Evolutionary conservation across 2,113 vertebrate species (phyloP).

Genomic region (Hystrix brachyura): DNA sequence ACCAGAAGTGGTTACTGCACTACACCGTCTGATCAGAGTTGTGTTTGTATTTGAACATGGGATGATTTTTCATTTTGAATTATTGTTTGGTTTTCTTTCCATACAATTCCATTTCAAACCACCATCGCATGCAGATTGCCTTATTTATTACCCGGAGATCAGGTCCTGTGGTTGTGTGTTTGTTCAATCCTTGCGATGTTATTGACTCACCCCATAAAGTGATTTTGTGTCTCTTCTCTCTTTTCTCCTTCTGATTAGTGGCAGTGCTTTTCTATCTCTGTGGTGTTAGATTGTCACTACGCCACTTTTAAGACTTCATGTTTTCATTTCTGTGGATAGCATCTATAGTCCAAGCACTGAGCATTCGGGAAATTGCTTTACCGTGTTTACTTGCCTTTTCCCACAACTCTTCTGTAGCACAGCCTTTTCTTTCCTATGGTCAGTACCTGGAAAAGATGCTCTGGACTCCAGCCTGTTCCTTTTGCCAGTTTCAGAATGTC

Average conservation of each 20-base stretch:
- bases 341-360: background rate
- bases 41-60: slow-evolving; percentile 20
- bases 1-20: background rate
- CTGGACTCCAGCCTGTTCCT: background rate
- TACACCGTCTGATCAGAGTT: background rate
- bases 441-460: background rate
- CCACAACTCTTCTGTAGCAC: background rate
- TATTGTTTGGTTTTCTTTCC: slow-evolving; percentile 56
- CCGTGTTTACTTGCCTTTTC: background rate
- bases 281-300: background rate
- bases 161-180: background rate
- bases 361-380: background rate
- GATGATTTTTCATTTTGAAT: slow-evolving; percentile 59
- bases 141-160: slow-evolving; percentile 49
- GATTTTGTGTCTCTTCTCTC: background rate
- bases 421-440: background rate
- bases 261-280: background rate
- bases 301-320: background rate
- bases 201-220: background rate
- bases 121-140: slow-evolving; percentile 48
- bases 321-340: background rate
- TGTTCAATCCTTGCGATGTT: background rate
- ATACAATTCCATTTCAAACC: slow-evolving; percentile 64
- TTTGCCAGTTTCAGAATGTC: background rate
- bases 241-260: background rate